These are phyloP conservation scores for Nycticorax nycticorax DNA, from an alignment of 2,113 vertebrate genomes.

Conservation along the genomic window DNA sequence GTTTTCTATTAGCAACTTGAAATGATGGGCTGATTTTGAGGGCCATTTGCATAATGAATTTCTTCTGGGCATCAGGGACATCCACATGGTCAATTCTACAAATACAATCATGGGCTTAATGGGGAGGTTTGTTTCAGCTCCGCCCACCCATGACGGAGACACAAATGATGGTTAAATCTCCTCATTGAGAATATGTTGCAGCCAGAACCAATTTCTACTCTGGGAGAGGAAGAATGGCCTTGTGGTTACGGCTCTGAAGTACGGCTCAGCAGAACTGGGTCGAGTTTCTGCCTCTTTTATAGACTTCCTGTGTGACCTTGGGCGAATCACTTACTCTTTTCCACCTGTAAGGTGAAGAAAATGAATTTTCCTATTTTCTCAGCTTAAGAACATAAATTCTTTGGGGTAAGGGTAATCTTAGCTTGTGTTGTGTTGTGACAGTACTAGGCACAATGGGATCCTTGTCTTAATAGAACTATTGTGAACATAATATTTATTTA, in stretches of 20 bases:
- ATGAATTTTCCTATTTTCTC: neutral
- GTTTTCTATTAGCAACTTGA: constrained; percentile 14
- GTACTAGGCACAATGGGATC: neutral
- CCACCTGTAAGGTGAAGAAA: constrained; percentile 14
- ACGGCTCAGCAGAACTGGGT: neutral
- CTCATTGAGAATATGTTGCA: neutral
- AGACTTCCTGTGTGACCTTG: neutral
- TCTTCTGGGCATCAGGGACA: neutral
- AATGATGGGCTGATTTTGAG: constrained; percentile 28
- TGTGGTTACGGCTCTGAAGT: neutral
- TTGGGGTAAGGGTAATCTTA: neutral
- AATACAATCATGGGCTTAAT: neutral
- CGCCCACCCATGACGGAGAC: neutral
- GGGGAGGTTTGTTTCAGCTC: neutral
- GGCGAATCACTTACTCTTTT: neutral
- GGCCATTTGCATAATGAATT: neutral
- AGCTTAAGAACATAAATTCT: neutral
- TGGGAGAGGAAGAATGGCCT: neutral
- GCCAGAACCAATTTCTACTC: constrained; percentile 13
- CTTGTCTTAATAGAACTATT: neutral
- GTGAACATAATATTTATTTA: neutral
- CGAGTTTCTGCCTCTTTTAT: neutral
- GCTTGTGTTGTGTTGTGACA: neutral
- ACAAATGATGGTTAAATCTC: neutral
- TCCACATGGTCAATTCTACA: neutral